These are phyloP conservation scores for Micromussa lordhowensis DNA, from an alignment of 92 coral and sea anemone genomes.

Conservation along the genomic window DNA sequence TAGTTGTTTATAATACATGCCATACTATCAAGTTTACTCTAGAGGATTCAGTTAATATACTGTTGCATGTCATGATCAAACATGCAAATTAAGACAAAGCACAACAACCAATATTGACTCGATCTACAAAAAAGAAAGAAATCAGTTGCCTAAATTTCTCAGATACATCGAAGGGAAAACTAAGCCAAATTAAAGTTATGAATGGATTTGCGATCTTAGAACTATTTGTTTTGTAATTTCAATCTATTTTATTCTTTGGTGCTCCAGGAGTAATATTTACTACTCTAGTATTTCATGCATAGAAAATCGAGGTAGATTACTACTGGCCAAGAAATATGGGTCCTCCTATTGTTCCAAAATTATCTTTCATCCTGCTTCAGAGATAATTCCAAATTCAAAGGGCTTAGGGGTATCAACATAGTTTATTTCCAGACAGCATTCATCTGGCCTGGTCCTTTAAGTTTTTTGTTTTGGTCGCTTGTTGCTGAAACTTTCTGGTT, in stretches of 20 bases:
- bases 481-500: slow-evolving; percentile 13
- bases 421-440: background rate
- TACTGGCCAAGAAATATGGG: no score
- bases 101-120: background rate
- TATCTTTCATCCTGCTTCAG: background rate
- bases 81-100: background rate
- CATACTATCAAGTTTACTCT: no score
- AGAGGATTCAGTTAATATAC: slow-evolving; percentile 1
- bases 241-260: background rate
- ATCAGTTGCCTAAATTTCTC: background rate
- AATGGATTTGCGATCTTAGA: slow-evolving; percentile 14
- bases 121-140: background rate
- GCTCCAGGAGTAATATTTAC: slow-evolving; percentile 7
- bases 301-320: no score
- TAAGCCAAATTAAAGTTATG: slow-evolving; percentile 22
- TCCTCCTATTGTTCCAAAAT: no score
- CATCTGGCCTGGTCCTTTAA: background rate
- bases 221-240: background rate
- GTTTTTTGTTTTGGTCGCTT: background rate
- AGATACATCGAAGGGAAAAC: background rate
- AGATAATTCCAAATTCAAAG: background rate
- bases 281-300: background rate
- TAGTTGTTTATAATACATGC: no score
- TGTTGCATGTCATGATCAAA: slow-evolving; percentile 1
- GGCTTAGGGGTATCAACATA: background rate